A percentile compares a stretch with the other conserved stretches of the same genome.
Conservation (phyloP, 2,888 invertebrate species). For the Apodemia mormo region DNA sequence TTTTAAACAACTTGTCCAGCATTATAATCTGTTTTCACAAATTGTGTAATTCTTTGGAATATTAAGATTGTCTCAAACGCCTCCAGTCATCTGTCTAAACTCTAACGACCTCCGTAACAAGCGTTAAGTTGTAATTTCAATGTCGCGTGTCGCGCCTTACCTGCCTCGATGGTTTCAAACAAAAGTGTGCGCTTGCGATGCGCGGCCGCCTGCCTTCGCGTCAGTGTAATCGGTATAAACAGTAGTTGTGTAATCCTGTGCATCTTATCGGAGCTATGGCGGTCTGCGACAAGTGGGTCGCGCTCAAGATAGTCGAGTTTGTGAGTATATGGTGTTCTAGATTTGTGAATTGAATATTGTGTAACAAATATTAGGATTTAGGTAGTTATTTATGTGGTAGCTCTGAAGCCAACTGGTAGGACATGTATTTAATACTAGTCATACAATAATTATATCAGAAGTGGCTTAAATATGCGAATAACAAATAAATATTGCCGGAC, state of each 20-base stretch:
- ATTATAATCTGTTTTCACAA: too few species aligned
- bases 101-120: conserved; percentile 26
- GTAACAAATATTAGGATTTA: conserved; percentile 21
- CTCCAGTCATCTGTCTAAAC: not conserved
- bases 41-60: too few species aligned
- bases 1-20: too few species aligned
- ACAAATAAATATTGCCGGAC: too few species aligned
- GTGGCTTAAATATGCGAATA: too few species aligned
- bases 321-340: conserved; percentile 54
- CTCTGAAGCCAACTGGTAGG: not conserved
- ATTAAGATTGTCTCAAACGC: too few species aligned
- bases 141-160: conserved; percentile 54
- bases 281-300: conserved; percentile 80
- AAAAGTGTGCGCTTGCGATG: conserved; percentile 56
- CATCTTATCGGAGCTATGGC: conserved; percentile 56
- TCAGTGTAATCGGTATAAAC: conserved; percentile 29
- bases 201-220: conserved; percentile 51
- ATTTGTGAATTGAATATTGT: conserved; percentile 21
- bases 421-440: too few species aligned
- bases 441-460: too few species aligned
- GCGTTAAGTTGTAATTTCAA: conserved; percentile 47
- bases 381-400: not conserved
- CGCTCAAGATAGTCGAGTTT: conserved; percentile 77
- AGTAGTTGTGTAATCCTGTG: conserved; percentile 38
- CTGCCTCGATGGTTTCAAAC: conserved; percentile 54